phyloP scores from a whole-genome alignment of 2,113 vertebrate genomes.

The Chaetodon auriga region DNA sequence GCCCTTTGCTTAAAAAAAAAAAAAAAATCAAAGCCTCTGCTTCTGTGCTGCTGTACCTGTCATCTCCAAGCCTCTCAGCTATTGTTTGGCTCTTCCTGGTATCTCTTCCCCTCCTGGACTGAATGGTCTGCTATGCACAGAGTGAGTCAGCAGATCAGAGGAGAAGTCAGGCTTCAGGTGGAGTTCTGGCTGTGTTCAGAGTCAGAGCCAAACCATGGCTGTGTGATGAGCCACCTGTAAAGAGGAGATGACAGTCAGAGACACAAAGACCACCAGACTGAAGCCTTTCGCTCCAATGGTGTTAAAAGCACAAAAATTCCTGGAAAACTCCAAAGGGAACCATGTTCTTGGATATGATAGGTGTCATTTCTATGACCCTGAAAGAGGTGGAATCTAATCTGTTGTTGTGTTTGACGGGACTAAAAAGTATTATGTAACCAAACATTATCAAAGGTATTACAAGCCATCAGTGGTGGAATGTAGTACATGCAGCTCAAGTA shows the following conservation, averaged over 20 bases:
- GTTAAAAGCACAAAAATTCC: neutral
- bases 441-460: neutral
- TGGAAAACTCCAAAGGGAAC: neutral
- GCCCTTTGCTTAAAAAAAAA: constrained; percentile 38
- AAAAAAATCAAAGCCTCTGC: constrained; percentile 19
- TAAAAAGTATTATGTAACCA: neutral
- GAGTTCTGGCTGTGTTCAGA: constrained; percentile 45
- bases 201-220: constrained; percentile 33
- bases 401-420: neutral
- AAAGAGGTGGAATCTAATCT: neutral
- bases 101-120: constrained; percentile 18
- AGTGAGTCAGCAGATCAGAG: constrained; percentile 60
- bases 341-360: neutral
- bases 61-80: constrained; percentile 44
- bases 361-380: neutral
- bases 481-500: neutral
- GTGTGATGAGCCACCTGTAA: constrained; percentile 39
- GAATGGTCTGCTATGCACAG: constrained; percentile 16
- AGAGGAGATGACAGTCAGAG: constrained; percentile 63
- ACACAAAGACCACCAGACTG: constrained; percentile 30
- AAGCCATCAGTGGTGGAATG: neutral
- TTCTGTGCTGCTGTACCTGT: constrained; percentile 40
- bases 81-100: constrained; percentile 38
- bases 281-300: constrained; percentile 1
- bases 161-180: constrained; percentile 40